Base-by-base conservation (phyloP, 2,888 invertebrate species). In the Bellardia pandia region DNA sequence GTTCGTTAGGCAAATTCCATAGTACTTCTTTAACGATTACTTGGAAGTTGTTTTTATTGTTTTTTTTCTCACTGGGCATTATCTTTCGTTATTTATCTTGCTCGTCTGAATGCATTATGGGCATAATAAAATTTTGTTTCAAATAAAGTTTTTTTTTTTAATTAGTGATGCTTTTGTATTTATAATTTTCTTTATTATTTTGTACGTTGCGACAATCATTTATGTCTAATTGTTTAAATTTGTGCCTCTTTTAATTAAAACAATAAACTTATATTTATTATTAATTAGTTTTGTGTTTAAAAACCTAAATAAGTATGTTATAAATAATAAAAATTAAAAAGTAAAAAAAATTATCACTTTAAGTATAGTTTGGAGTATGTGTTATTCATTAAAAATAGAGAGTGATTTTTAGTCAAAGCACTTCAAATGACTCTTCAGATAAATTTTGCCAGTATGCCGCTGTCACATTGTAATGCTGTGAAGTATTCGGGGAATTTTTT, bases 341-440 rank as follows among this genome's bases (percentile, higher is more conserved):
- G 33, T n/a, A 76, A 76, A 14, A 8, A 45, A 68, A 77, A 30
- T n/a, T 66, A 74, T 58, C 48, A 66, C 80, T 81, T 81, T 74
- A 64, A 72, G 30, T 56, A 23, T 66, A 68, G 40, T 81, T 81
- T 13, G 56, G 58, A 81, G 74, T 86, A 75, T 81, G 3, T 48
- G 33, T 4, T n/a, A 42, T 40, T n/a, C n/a, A 77, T 3, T n/a
- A 33, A 40, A 53, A 64, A 40, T 78, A 78, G 58, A 69, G 16
- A 78, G 68, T 13, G 40, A 53, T 62, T 75, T 42, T 64, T n/a
- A 48, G 37, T 3, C 33, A 33, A 5, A 75, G 6, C 23, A 11
- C 14, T 74, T 23, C 13, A 40, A 56, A 51, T 11, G 4, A 0
- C 56, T 23, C 3, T 42, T 56, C 33, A 45, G 51, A 51, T 51